phyloP scores from a whole-genome alignment of 2,888 invertebrate genomes.

The Metopia argyrocephala region DNA sequence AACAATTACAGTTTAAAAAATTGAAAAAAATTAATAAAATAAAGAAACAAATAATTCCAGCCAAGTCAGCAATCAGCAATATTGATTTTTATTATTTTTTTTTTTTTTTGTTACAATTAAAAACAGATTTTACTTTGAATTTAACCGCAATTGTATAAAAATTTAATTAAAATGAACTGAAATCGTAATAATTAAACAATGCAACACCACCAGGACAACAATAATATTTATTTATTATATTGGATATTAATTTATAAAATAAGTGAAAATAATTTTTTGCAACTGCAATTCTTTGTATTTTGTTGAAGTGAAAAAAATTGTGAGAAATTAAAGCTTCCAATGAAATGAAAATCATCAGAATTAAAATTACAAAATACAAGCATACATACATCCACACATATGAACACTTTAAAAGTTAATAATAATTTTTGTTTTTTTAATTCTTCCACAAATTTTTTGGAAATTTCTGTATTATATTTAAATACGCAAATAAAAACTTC shows the following conservation, averaged over 20 bases:
- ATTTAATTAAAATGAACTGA: conserved; percentile 12
- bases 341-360: too few species aligned
- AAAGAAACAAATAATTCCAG: too few species aligned
- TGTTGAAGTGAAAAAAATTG: not conserved
- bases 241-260: not conserved
- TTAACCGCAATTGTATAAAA: conserved; percentile 23
- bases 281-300: not conserved
- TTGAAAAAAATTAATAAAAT: too few species aligned
- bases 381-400: not conserved
- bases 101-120: not conserved
- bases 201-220: not conserved
- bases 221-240: not conserved
- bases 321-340: too few species aligned
- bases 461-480: too few species aligned
- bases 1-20: too few species aligned
- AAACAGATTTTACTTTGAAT: conserved; percentile 11
- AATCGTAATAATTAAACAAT: not conserved
- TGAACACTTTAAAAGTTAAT: too few species aligned
- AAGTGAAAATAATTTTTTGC: not conserved
- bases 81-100: not conserved
- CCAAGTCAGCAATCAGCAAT: not conserved
- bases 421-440: too few species aligned
- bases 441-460: too few species aligned
- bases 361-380: conserved; percentile 8
- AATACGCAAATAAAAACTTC: too few species aligned